Conservation (phyloP, 2,797 vertebrate genomes). For the Anas capensis region DNA sequence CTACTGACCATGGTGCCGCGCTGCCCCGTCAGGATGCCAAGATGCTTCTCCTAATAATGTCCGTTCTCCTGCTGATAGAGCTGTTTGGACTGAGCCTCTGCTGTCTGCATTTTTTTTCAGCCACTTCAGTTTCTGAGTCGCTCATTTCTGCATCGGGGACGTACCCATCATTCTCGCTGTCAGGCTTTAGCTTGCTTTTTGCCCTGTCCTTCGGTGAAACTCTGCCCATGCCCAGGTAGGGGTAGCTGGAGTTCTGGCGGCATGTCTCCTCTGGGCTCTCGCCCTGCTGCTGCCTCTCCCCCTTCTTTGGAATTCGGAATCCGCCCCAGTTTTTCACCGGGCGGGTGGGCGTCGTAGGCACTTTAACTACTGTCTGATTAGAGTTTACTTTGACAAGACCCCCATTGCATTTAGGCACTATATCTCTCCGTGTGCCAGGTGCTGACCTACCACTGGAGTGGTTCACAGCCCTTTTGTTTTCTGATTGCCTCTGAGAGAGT, state of each 20-base stretch:
- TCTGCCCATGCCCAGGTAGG: conserved; percentile 73
- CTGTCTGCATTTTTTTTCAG: conserved; percentile 85
- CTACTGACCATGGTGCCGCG: background rate
- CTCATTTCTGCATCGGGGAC: conserved; percentile 82
- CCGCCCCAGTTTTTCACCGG: conserved; percentile 93
- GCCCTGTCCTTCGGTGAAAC: conserved; percentile 78
- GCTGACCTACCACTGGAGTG: conserved; percentile 72
- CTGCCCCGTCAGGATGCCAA: conserved; percentile 88
- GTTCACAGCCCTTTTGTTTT: conserved; percentile 81
- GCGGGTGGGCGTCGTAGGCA: conserved; percentile 81
- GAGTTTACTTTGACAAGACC: conserved; percentile 80
- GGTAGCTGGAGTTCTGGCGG: conserved; percentile 70
- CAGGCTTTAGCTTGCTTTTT: conserved; percentile 82
- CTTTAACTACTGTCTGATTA: conserved; percentile 76
- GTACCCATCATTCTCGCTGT: conserved; percentile 85
- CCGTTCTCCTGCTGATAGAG: conserved; percentile 85
- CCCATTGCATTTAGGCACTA: conserved; percentile 81
- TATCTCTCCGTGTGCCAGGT: conserved; percentile 71
- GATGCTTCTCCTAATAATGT: conserved; percentile 92
- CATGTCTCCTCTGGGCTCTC: conserved; percentile 70
- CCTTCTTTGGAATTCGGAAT: conserved; percentile 95
- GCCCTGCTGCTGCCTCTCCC: conserved; percentile 81
- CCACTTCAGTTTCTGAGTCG: conserved; percentile 84
- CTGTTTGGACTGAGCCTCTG: conserved; percentile 85
- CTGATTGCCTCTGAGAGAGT: conserved; percentile 82